These are phyloP conservation scores for Hydrozoanthus tunicans DNA, from an alignment of 64 coral and sea anemone genomes.

Conservation along the genomic window DNA sequence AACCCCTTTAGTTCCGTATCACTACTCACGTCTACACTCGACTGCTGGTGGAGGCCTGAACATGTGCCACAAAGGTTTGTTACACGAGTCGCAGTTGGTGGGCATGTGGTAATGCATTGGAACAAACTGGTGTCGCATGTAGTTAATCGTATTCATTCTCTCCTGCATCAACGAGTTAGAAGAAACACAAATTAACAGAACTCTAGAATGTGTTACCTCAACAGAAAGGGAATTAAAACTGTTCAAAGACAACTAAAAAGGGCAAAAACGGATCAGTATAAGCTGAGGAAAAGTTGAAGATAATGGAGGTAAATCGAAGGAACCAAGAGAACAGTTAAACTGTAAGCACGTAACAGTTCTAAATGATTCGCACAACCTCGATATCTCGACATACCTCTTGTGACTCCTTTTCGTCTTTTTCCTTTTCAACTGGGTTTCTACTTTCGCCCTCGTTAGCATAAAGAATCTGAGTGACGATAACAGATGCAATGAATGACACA, in stretches of 20 bases:
- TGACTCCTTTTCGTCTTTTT: conserved; percentile 85
- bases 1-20: not conserved
- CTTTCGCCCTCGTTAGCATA: conserved; percentile 96
- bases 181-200: not conserved
- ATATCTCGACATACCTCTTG: conserved; percentile 59
- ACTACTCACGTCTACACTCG: conserved; percentile 92
- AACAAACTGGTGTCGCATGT: conserved; percentile 98
- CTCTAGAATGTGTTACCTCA: not conserved
- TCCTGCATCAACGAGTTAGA: conserved; percentile 66
- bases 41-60: conserved; percentile 94
- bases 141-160: conserved; percentile 82
- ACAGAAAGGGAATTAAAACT: not conserved
- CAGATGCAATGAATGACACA: not conserved
- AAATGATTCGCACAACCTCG: not conserved
- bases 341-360: not conserved
- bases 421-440: conserved; percentile 88
- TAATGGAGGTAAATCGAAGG: not conserved
- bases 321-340: not conserved
- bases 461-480: conserved; percentile 74
- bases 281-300: not conserved
- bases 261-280: not conserved
- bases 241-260: not conserved
- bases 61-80: conserved; percentile 95
- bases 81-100: conserved; percentile 97
- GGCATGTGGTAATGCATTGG: conserved; percentile 98